Conservation (phyloP, 1,140 invertebrate genomes). For the Drepana arcuata region DNA sequence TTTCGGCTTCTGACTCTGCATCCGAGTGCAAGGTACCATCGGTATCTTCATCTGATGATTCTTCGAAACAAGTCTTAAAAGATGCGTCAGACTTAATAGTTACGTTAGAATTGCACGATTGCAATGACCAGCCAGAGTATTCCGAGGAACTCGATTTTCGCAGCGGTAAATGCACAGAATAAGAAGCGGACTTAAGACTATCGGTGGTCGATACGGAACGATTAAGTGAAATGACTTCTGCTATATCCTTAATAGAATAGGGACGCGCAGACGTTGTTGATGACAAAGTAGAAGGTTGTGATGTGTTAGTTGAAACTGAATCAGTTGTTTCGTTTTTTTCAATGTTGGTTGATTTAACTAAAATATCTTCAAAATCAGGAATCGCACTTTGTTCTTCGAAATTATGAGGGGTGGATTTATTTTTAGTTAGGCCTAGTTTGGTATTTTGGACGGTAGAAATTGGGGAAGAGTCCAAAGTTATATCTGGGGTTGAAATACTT, state of each 20-base stretch:
- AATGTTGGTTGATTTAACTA: slow-evolving; percentile 29
- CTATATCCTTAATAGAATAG: slow-evolving; percentile 60
- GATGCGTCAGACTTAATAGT: slow-evolving; percentile 54
- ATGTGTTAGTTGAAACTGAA: slow-evolving; percentile 23
- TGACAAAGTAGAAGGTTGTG: slow-evolving; percentile 24
- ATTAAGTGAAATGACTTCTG: slow-evolving; percentile 51
- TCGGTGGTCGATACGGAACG: slow-evolving; percentile 43
- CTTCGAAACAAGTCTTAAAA: slow-evolving; percentile 54
- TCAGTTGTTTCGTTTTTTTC: slow-evolving; percentile 8
- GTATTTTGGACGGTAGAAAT: slow-evolving; percentile 32
- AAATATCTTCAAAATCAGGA: slow-evolving; percentile 34
- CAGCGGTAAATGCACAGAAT: slow-evolving; percentile 36
- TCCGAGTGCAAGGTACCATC: slow-evolving; percentile 51
- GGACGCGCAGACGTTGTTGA: slow-evolving; percentile 29
- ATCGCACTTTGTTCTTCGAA: slow-evolving; percentile 55
- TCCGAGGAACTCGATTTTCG: slow-evolving; percentile 57
- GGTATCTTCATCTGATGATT: slow-evolving; percentile 51
- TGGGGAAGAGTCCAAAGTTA: slow-evolving; percentile 43
- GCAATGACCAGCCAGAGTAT: slow-evolving; percentile 59
- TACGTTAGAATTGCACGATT: slow-evolving; percentile 54
- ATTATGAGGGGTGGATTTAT: slow-evolving; percentile 45
- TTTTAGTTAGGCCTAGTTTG: slow-evolving; percentile 31
- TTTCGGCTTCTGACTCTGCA: slow-evolving; percentile 53
- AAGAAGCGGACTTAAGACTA: slow-evolving; percentile 46
- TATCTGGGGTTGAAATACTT: slow-evolving; percentile 62